Evolutionary conservation across 1,140 invertebrate species (phyloP).

Genomic region (Zaprionus tsacasi): DNA sequence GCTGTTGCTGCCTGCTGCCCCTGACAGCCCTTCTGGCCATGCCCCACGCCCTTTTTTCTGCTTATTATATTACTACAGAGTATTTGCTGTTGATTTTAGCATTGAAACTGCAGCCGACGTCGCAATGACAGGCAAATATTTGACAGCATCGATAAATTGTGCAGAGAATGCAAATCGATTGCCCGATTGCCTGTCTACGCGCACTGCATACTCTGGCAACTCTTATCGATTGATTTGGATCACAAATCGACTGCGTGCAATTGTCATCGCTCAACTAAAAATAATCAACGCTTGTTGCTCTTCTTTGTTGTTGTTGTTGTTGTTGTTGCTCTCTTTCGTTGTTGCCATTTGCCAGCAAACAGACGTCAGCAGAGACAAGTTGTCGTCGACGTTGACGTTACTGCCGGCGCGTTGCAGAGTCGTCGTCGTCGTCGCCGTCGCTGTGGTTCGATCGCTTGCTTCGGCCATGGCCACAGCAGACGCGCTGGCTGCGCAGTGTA

Average conservation of each 20-base stretch:
- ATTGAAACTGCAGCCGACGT: conserved; percentile 33
- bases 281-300: conserved; percentile 42
- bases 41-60: conserved; percentile 33
- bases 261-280: conserved; percentile 52
- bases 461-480: conserved; percentile 63
- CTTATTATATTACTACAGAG: conserved; percentile 67
- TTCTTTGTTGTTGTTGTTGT: not conserved
- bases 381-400: conserved; percentile 41
- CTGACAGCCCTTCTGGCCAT: conserved; percentile 2
- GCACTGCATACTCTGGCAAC: not conserved
- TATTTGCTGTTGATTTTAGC: conserved; percentile 71
- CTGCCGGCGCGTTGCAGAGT: not conserved
- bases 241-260: not conserved
- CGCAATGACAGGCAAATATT: conserved; percentile 36
- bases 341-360: conserved; percentile 62
- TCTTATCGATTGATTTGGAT: conserved; percentile 1
- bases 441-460: conserved; percentile 5
- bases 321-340: conserved; percentile 23
- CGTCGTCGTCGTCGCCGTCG: not conserved
- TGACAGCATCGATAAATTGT: conserved; percentile 22
- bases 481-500: conserved; percentile 57
- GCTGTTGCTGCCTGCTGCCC: not conserved
- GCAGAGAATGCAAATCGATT: conserved; percentile 1
- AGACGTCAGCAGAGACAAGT: conserved; percentile 65
- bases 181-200: not conserved